Conservation (phyloP, 2,888 invertebrate genomes). For the Clistopyga incitator region DNA sequence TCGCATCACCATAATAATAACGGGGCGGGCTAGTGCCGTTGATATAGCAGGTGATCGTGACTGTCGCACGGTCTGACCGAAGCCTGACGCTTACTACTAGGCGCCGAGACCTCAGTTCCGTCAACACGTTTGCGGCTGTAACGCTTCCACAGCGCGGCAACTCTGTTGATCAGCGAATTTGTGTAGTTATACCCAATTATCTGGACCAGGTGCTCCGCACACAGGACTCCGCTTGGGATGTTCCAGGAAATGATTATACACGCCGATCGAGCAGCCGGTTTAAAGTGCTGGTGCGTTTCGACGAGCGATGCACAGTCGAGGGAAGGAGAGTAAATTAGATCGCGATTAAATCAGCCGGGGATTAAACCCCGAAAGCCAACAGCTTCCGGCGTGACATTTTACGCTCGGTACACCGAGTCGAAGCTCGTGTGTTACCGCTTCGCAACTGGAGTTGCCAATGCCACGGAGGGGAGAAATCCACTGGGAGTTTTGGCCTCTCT, state of each 20-base stretch:
- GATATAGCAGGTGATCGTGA: neutral
- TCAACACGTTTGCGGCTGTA: constrained; percentile 18
- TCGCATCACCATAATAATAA: constrained; percentile 20
- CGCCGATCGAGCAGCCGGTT: constrained; percentile 22
- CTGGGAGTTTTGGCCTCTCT: constrained; percentile 36
- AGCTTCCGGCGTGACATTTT: constrained; percentile 70
- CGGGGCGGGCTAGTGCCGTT: neutral
- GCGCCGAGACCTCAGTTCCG: neutral
- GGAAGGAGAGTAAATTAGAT: constrained; percentile 67
- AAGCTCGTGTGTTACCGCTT: constrained; percentile 32
- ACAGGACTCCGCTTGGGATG: neutral
- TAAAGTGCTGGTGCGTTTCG: constrained; percentile 39
- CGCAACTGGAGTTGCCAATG: constrained; percentile 31
- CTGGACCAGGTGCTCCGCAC: neutral
- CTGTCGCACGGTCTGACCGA: neutral
- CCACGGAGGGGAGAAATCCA: constrained; percentile 8
- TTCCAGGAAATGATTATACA: constrained; percentile 24
- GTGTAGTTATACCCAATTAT: constrained; percentile 33
- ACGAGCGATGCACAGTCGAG: constrained; percentile 24
- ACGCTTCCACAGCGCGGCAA: neutral
- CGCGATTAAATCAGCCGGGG: constrained; percentile 70
- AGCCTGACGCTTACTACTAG: neutral
- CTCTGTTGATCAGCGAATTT: constrained; percentile 49
- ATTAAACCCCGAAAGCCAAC: constrained; percentile 70
- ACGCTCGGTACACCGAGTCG: constrained; percentile 63